Percentiles rank a stretch among this genome's conserved stretches.
Evolutionary conservation across 2,797 vertebrate species (phyloP).

Genomic region (Takifugu ocellatus): DNA sequence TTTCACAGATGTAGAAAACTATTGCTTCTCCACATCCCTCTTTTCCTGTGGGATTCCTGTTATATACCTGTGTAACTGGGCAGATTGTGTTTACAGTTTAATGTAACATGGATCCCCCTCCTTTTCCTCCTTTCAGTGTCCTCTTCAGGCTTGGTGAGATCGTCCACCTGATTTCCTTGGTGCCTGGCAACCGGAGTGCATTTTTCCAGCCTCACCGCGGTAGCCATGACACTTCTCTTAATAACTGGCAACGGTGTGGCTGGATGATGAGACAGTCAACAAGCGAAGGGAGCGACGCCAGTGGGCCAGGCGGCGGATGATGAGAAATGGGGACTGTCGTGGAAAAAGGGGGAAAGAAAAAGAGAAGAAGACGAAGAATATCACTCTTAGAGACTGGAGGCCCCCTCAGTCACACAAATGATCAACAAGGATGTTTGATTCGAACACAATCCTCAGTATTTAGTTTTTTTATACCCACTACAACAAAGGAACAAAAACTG

Average conservation of each 20-base stretch:
- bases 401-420: conserved; percentile 41
- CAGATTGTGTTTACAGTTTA: conserved; percentile 46
- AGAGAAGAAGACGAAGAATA: conserved; percentile 5
- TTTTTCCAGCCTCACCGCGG: conserved; percentile 76
- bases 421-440: conserved; percentile 70
- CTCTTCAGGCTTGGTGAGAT: conserved; percentile 97
- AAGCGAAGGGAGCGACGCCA: conserved; percentile 53
- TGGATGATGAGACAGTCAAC: conserved; percentile 73
- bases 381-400: conserved; percentile 41
- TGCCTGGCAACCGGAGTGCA: conserved; percentile 79
- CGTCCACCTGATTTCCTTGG: conserved; percentile 76
- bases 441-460: conserved; percentile 66
- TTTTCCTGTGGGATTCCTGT: not conserved
- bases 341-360: not conserved
- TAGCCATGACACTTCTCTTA: conserved; percentile 69
- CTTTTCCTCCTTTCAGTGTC: conserved; percentile 81
- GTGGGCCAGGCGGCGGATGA: conserved; percentile 34
- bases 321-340: conserved; percentile 35
- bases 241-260: conserved; percentile 61
- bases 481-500: conserved; percentile 59
- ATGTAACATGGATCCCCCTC: conserved; percentile 34
- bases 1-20: not conserved
- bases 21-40: not conserved
- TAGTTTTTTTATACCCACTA: conserved; percentile 27
- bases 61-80: conserved; percentile 20